A percentile compares a stretch with the other conserved stretches of the same genome.
Conservation (phyloP, 2,113 vertebrate species). For the Callipepla squamata region DNA sequence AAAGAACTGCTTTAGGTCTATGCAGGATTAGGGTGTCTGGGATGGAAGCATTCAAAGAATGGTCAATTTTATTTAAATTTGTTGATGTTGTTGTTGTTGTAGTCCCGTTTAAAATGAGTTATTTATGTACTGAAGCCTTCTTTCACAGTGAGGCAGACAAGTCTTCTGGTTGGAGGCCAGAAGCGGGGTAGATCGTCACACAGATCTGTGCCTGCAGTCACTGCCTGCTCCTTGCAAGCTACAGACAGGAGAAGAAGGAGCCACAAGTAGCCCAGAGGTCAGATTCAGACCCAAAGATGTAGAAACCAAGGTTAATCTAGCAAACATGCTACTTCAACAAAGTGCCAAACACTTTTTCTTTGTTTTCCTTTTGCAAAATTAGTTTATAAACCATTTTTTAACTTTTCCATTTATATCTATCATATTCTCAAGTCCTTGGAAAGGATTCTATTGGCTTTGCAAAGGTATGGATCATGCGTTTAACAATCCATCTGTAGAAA, state of each 20-base stretch:
- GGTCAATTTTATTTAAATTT: not conserved
- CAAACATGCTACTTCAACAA: not conserved
- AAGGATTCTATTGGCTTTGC: not conserved
- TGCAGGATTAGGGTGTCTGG: accelerated
- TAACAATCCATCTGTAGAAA: not conserved
- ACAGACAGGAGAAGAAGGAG: not conserved
- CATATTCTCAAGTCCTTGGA: not conserved
- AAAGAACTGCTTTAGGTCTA: not conserved
- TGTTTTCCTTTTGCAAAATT: not conserved
- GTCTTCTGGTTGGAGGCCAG: accelerated
- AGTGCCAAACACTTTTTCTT: not conserved
- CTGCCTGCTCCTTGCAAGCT: not conserved
- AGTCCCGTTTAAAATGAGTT: not conserved
- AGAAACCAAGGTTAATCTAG: slow-evolving; percentile 1
- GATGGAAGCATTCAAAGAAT: not conserved
- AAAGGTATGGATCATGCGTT: not conserved
- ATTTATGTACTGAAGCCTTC: not conserved
- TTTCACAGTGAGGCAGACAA: not conserved
- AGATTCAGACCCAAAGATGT: not conserved
- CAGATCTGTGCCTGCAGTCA: not conserved
- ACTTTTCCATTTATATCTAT: not conserved
- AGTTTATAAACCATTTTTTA: not conserved
- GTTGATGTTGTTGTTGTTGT: not conserved
- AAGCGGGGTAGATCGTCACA: not conserved
- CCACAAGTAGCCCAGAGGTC: not conserved